Evolutionary conservation across 2,113 vertebrate genomes (phyloP), one percentile per base, ranked within the genome.

Genomic region (Oncorhynchus gorbuscha): DNA sequence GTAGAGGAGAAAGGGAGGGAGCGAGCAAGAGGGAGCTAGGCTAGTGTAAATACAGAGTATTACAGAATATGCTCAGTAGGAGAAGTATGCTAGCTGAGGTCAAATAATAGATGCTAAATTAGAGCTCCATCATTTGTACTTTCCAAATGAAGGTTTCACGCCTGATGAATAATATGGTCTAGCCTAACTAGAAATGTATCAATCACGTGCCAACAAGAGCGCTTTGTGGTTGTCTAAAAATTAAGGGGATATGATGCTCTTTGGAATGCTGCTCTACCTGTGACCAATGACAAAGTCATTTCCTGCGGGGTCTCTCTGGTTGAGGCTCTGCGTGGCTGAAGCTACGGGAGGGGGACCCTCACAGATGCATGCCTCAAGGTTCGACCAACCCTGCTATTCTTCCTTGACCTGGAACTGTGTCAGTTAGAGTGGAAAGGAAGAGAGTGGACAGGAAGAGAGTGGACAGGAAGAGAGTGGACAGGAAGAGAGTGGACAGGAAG

Each of bases 401-500:
- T 55, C 49, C 49, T 55, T 55, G 4, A 55, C 49, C 16, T 12
- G 49, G 14, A 13, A 55, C 49, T 16, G 14, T 55, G 49, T 1
- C 49, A 55, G 49, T 18, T 4, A 14, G 4, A 55, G 3, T 14
- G 79, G 49, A 16, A 12, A 30, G 55, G 39, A 79, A 61, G 77
- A 69, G 32, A 35, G 45, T 45, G 80, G 81, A 85, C 49, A 55
- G 49, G 16, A 14, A 14, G 16, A 0, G 49, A 55, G 3, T 14
- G 79, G 49, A 16, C 24, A n/a, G n/a, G n/a, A n/a, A n/a, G n/a
- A 14, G 4, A 55, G 3, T 14, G 79, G 49, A 16, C 14, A 30
- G 55, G 39, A 79, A 61, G 77, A 69, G 32, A 35, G 45, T 45
- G 80, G 81, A 85, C 49, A 55, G 49, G 16, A 14, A n/a, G n/a